These are phyloP conservation scores for Sinodicranocentrus sp. DNA, from an alignment of 2,888 invertebrate species.

Conservation along the genomic window DNA sequence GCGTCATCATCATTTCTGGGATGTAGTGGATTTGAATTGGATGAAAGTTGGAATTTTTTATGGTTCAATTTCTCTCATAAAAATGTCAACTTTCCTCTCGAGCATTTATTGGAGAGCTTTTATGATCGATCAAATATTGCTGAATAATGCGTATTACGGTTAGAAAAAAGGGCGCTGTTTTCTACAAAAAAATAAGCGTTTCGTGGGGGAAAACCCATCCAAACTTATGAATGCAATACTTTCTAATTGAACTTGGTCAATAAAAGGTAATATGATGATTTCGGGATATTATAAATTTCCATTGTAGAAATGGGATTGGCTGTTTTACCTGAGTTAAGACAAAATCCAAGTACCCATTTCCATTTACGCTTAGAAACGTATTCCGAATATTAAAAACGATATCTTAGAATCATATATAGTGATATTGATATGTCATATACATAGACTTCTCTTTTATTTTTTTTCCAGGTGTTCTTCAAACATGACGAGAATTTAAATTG, in stretches of 20 bases:
- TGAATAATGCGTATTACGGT: background rate
- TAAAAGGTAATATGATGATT: conserved; percentile 15
- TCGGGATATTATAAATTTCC: background rate
- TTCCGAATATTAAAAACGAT: too few species aligned
- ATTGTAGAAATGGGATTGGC: background rate
- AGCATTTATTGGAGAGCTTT: conserved; percentile 13
- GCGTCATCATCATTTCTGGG: conserved; percentile 17
- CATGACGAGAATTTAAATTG: too few species aligned
- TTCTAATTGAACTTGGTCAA: conserved; percentile 14
- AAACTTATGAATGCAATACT: background rate
- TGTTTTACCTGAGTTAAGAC: background rate
- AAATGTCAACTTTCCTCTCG: conserved; percentile 3
- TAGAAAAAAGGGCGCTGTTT: background rate
- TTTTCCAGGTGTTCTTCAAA: too few species aligned
- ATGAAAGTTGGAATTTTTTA: conserved; percentile 20
- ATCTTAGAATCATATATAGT: too few species aligned
- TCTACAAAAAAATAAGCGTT: background rate
- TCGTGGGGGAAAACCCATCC: background rate
- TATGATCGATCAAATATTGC: conserved; percentile 17
- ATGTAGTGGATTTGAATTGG: background rate
- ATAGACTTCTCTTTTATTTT: too few species aligned
- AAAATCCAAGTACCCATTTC: background rate
- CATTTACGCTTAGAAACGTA: background rate
- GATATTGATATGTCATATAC: too few species aligned
- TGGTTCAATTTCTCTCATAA: conserved; percentile 23